phyloP scores from a whole-genome alignment of 2,888 invertebrate genomes.

The Melinaea marsaeus region DNA sequence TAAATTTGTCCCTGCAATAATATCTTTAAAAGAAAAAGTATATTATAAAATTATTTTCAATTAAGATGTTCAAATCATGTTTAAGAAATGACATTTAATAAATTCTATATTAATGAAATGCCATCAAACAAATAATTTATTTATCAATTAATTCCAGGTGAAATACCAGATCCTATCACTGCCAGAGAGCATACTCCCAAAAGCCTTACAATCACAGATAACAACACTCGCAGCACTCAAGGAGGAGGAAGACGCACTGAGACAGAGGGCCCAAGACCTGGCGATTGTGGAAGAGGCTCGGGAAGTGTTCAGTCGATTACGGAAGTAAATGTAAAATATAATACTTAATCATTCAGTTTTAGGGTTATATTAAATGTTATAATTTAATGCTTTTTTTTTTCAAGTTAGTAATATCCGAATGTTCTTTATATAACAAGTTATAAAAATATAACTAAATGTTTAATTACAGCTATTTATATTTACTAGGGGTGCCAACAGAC shows the following conservation, averaged over 20 bases:
- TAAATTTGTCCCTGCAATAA: too few relatives aligned
- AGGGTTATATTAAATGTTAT: background rate
- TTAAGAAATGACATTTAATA: too few relatives aligned
- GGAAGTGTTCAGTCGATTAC: slow-evolving; percentile 45
- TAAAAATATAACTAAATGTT: too few relatives aligned
- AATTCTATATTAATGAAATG: too few relatives aligned
- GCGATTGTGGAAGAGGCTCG: slow-evolving; percentile 52
- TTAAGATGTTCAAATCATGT: too few relatives aligned
- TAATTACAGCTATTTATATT: too few relatives aligned
- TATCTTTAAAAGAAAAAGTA: too few relatives aligned
- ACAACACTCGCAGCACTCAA: slow-evolving; percentile 41
- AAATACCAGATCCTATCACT: slow-evolving; percentile 57
- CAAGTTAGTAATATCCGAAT: too few relatives aligned
- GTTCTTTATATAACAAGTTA: too few relatives aligned
- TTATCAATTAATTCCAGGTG: slow-evolving; percentile 41
- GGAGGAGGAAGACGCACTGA: slow-evolving; percentile 47
- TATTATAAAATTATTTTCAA: too few relatives aligned
- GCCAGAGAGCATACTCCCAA: slow-evolving; percentile 51
- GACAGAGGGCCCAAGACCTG: slow-evolving; percentile 57
- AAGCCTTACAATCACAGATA: slow-evolving; percentile 45
- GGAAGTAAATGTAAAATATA: background rate
- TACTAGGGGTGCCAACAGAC: too few relatives aligned
- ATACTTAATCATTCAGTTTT: background rate
- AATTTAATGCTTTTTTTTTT: too few relatives aligned
- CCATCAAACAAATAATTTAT: background rate